Percentiles rank a stretch among this genome's conserved stretches.
Conservation (phyloP, 2,888 invertebrate genomes). For the Timandra comae region DNA sequence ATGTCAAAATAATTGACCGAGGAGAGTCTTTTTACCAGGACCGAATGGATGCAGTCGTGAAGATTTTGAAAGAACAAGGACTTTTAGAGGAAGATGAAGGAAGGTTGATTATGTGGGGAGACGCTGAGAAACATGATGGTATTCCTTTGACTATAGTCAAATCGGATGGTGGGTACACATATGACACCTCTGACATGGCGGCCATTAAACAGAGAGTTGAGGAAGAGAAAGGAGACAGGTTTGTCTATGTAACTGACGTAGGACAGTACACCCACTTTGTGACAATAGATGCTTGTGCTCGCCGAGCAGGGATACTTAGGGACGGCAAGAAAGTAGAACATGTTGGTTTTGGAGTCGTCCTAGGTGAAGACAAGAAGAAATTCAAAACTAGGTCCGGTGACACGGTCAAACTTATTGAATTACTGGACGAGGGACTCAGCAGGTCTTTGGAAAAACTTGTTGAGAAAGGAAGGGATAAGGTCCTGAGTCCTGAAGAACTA, state of each 20-base stretch:
- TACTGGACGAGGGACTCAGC: conserved; percentile 94
- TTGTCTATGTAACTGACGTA: conserved; percentile 95
- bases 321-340: conserved; percentile 86
- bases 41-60: conserved; percentile 88
- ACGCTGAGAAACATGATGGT: conserved; percentile 77
- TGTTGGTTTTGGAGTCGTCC: conserved; percentile 96
- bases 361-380: conserved; percentile 99
- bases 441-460: conserved; percentile 87
- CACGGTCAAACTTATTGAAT: conserved; percentile 89
- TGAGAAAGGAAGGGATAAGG: conserved; percentile 92
- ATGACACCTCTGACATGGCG: conserved; percentile 99
- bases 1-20: conserved; percentile 84
- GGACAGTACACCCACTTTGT: conserved; percentile 90
- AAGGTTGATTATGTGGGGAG: conserved; percentile 88
- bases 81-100: conserved; percentile 88
- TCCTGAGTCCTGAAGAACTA: conserved; percentile 87
- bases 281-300: conserved; percentile 86
- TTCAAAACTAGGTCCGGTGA: conserved; percentile 99
- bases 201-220: conserved; percentile 88
- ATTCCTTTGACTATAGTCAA: conserved; percentile 97
- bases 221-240: conserved; percentile 91
- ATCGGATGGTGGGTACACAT: conserved; percentile 97
- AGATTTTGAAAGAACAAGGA: conserved; percentile 82
- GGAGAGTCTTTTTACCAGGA: conserved; percentile 99
- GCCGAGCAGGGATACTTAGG: conserved; percentile 82